phyloP scores from a whole-genome alignment of 2,888 invertebrate genomes.

The Pseudolycoriella hygida region DNA sequence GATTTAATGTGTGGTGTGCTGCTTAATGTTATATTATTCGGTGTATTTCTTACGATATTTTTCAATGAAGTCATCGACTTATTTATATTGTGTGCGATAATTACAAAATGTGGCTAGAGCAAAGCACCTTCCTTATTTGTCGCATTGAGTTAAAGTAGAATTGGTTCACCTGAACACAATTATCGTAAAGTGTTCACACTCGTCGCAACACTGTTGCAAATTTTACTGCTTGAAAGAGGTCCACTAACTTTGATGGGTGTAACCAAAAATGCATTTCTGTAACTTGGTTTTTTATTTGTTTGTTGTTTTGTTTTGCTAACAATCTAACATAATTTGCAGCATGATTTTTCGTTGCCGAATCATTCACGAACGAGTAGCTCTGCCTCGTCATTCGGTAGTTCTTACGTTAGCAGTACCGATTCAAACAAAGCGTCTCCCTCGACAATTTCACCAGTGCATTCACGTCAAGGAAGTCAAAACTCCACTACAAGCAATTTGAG shows the following conservation, averaged over 20 bases:
- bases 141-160: too few relatives aligned
- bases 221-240: too few relatives aligned
- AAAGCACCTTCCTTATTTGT: too few relatives aligned
- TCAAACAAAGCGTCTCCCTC: conserved; percentile 11
- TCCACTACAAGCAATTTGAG: conserved; percentile 1
- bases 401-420: conserved; percentile 10
- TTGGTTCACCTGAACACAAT: too few relatives aligned
- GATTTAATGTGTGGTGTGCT: not conserved
- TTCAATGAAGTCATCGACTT: not conserved
- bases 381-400: conserved; percentile 18
- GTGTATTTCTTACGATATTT: not conserved
- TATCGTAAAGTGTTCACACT: too few relatives aligned
- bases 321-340: conserved; percentile 1
- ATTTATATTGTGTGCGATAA: too few relatives aligned
- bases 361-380: conserved; percentile 26
- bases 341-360: conserved; percentile 7
- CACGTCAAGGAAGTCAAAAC: conserved; percentile 10
- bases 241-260: too few relatives aligned
- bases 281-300: not conserved
- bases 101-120: too few relatives aligned
- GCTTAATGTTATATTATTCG: not conserved
- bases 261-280: too few relatives aligned
- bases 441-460: conserved; percentile 12
- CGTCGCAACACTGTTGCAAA: too few relatives aligned
- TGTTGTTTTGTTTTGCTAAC: not conserved